Percentiles rank a stretch among this genome's conserved stretches.
These are phyloP conservation scores for Calidris pugnax DNA, from an alignment of 2,113 vertebrate genomes.

Conservation along the genomic window DNA sequence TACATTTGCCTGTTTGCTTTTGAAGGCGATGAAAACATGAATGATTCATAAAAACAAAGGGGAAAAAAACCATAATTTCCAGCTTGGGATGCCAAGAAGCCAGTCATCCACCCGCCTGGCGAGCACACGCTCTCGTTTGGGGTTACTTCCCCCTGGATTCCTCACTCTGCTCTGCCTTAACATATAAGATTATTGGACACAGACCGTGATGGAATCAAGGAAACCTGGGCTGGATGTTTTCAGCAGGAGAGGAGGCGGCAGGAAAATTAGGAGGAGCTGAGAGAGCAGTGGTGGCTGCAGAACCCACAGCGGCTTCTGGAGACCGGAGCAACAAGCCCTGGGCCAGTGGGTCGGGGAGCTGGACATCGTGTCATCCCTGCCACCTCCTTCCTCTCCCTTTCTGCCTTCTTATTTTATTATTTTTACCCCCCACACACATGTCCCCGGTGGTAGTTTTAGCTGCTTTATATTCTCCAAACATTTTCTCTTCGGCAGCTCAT, in stretches of 20 bases:
- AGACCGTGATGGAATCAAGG: fast-evolving
- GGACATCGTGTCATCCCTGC: fast-evolving
- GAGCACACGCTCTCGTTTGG: neutral
- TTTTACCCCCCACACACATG: neutral
- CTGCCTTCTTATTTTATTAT: neutral
- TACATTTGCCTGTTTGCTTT: constrained; percentile 38
- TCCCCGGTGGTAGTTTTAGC: neutral
- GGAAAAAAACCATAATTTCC: neutral
- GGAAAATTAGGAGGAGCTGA: neutral
- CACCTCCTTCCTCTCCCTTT: neutral
- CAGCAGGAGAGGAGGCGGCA: fast-evolving
- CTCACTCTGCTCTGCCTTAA: neutral
- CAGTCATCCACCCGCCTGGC: neutral
- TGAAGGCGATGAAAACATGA: constrained; percentile 18
- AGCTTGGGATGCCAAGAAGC: neutral
- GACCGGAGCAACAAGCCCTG: neutral
- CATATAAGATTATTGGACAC: fast-evolving
- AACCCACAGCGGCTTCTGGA: neutral
- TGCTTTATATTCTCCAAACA: neutral
- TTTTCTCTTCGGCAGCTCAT: neutral
- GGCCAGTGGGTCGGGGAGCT: neutral
- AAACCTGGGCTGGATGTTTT: neutral
- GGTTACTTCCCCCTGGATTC: fast-evolving
- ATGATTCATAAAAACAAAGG: constrained; percentile 23
- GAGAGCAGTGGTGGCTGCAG: neutral